Conservation (phyloP, 2,888 invertebrate species). For the Theretra japonica region DNA sequence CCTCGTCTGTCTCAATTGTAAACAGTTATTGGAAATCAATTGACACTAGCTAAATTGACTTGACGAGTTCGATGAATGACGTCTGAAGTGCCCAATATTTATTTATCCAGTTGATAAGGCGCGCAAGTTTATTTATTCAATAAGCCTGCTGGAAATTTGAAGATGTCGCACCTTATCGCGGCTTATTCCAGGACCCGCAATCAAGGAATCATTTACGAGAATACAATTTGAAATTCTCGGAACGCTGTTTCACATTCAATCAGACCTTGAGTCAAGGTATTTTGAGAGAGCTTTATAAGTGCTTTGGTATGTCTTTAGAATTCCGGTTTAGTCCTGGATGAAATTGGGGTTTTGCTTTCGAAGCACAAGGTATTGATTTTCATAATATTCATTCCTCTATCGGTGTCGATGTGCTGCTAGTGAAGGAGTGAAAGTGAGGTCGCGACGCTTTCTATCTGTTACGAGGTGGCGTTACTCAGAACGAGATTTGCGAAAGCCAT, state of each 20-base stretch:
- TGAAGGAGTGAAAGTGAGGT: conserved; percentile 82
- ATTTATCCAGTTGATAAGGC: conserved; percentile 7
- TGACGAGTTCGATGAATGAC: conserved; percentile 64
- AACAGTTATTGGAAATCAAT: conserved; percentile 83
- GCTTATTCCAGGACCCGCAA: background rate
- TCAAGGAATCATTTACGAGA: background rate
- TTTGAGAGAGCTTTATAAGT: background rate
- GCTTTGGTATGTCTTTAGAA: background rate
- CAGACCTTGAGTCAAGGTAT: background rate
- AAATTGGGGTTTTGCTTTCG: background rate
- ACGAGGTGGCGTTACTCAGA: conserved; percentile 41
- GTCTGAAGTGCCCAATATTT: conserved; percentile 28
- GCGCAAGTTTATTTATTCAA: conserved; percentile 8
- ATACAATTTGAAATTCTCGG: conserved; percentile 9
- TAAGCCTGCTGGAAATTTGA: background rate
- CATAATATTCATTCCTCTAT: conserved; percentile 40
- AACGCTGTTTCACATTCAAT: conserved; percentile 5
- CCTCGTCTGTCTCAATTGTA: conserved; percentile 75
- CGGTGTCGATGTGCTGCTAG: conserved; percentile 43
- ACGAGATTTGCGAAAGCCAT: conserved; percentile 72
- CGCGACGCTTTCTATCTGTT: conserved; percentile 80
- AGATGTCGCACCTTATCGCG: background rate
- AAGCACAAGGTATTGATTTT: background rate
- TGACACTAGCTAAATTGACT: conserved; percentile 69
- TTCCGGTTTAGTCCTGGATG: background rate